Base-by-base conservation (phyloP, 2,888 invertebrate species). In the Idaea dimidiata region DNA sequence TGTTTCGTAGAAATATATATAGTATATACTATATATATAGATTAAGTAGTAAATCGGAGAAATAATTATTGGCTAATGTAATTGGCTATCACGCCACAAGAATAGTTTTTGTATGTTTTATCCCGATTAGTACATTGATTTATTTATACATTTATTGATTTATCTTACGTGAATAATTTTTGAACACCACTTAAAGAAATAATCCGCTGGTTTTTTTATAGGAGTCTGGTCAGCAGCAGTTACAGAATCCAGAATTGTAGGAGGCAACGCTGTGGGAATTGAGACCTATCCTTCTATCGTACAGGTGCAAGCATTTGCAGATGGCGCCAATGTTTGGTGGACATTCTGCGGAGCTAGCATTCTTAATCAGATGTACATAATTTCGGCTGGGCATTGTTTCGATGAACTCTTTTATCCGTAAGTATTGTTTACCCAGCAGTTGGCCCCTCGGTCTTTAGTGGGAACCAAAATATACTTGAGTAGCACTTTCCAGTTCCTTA, bases 171-270 rank as follows among this genome's bases (percentile, higher is more conserved):
- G n/a, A n/a, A n/a, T n/a, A n/a, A n/a, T n/a, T n/a, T 24, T 24
- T 24, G 24, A 24, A 24, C 3, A 43, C 2, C 43, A 43, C 43
- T 43, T 3, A 4, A 32, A 32, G 8, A 43, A 43, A 6, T 0
- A 43, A 8, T 43, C 3, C 10, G 43, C 43, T 43, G 14, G 8
- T 14, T 43, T 43, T 6, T 43, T 43, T 43, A 8, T 10, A 43
- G 43, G 43, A 43, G 43, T 43, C 43, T 43, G 43, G 43, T 43
- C 43, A 43, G 43, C 43, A 43, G 43, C 43, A 43, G 43, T 43
- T 43, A 7, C 43, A 43, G 43, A 43, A 8, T 43, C 43, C 43
- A 43, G 43, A 43, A 43, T 43, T 14, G 43, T 43, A 14, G 43
- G 43, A 43, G 43, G 43, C 8, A 43, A 8, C 14, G 14, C 43